phyloP scores from a whole-genome alignment of 2,888 invertebrate species.

The Epirrhoe alternata region DNA sequence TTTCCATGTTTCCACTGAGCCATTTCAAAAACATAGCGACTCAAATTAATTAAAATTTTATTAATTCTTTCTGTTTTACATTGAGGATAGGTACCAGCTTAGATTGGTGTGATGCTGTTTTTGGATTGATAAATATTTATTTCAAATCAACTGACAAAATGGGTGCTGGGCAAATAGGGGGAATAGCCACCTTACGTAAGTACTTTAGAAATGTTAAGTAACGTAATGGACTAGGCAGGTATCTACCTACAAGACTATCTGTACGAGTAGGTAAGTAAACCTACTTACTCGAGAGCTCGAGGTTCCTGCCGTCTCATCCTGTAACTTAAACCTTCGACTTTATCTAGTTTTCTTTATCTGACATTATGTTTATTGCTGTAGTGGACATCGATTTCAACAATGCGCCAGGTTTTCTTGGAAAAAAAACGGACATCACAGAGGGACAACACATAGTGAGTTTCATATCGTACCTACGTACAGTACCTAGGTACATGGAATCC shows the following conservation, averaged over 20 bases:
- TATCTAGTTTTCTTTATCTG: not conserved
- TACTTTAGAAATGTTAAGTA: not conserved
- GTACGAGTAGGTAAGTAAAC: too few species aligned
- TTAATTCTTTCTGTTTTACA: not conserved
- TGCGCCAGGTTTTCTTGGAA: slow-evolving; percentile 67
- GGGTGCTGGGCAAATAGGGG: slow-evolving; percentile 69
- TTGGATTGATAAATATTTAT: too few species aligned
- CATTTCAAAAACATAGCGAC: slow-evolving; percentile 21
- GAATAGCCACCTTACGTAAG: slow-evolving; percentile 54
- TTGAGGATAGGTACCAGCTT: too few species aligned
- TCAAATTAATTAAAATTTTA: not conserved
- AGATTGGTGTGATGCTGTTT: too few species aligned
- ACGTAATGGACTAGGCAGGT: too few species aligned
- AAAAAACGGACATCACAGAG: slow-evolving; percentile 56
- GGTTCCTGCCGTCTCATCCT: too few species aligned
- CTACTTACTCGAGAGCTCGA: too few species aligned
- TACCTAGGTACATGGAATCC: too few species aligned
- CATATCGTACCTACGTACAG: too few species aligned
- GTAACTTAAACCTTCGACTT: not conserved
- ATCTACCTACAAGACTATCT: too few species aligned
- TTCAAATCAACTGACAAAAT: slow-evolving; percentile 44
- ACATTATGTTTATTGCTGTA: slow-evolving; percentile 45
- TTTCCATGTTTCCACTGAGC: slow-evolving; percentile 11
- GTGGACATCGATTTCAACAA: slow-evolving; percentile 75
- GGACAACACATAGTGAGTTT: slow-evolving; percentile 69